Base-by-base conservation (phyloP, 2,888 invertebrate genomes). In the Holacanthella duospinosa region DNA sequence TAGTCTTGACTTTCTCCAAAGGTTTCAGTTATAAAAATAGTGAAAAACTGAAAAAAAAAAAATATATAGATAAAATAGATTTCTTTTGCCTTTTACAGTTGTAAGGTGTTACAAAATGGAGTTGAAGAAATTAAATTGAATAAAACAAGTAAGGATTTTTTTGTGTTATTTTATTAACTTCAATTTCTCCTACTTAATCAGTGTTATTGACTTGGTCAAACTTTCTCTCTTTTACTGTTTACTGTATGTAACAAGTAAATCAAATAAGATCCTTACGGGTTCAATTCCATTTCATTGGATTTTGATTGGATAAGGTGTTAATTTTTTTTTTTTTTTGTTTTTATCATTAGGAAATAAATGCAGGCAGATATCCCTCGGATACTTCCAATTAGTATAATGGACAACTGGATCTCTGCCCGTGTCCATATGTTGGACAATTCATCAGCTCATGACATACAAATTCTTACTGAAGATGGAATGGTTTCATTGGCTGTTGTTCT, bases 401-500 rank as follows among this genome's bases (percentile, higher is more conserved):
- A 57, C 29, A 57, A 29, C 36, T 57, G 57, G 57, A 29, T 57
- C 6, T 57, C 57, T 2, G 57, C 57, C 19, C 57, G 29, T 6
- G 57, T 29, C 12, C 57, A 57, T 29, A 57, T 28, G 19, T 21
- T 57, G 9, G 36, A 57, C 29, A 57, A 57, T 29, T 57, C 57
- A 28, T 27, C 57, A 3, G 29, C 29, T 4, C 29, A 29, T 57
- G 57, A 57, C 16, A 57, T 57, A 6, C 29, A 57, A 24, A 4
- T 29, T 3, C 36, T 57, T 4, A 29, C 57, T 4, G 57, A 57
- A 55, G 83, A 84, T 69, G 82, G 84, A 67, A 79, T 84, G 62
- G 77, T 86, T 58, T 84, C 84, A 16, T 77, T 85, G 55, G 79
- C 85, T 69, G 84, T 85, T 55, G 83, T 85, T 9, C 78, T 85